phyloP scores from a whole-genome alignment of 64 coral and sea anemone genomes.

The Astreopora myriophthalma region DNA sequence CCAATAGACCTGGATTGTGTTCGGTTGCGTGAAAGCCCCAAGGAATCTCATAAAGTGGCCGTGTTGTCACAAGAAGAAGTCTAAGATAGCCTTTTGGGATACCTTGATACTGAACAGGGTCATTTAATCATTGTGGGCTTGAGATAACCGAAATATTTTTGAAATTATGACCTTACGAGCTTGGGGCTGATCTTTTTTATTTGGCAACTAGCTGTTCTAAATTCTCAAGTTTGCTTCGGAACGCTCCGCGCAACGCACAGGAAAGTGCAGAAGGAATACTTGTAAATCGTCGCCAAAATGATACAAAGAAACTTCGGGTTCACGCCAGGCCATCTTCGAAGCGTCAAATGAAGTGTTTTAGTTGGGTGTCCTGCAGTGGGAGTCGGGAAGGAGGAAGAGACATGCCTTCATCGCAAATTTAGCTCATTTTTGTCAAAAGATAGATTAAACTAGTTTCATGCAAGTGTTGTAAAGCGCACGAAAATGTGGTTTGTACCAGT shows the following conservation, averaged over 20 bases:
- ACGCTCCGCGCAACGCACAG: background rate
- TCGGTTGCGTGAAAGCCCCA: background rate
- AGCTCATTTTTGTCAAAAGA: background rate
- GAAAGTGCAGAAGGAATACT: background rate
- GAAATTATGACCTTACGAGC: background rate
- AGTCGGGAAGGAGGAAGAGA: no score
- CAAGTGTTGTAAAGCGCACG: background rate
- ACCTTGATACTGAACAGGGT: background rate
- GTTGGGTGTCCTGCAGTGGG: no score
- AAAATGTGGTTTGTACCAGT: background rate
- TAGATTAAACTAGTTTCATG: background rate
- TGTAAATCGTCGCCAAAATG: background rate
- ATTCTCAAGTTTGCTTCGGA: no score
- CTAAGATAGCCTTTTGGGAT: background rate
- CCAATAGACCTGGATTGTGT: background rate
- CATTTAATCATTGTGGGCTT: background rate
- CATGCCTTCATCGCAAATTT: background rate
- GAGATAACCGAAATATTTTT: background rate
- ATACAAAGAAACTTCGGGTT: background rate
- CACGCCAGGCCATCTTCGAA: no score
- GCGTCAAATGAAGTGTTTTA: no score
- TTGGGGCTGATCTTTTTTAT: background rate
- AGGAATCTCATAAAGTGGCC: conserved; percentile 4
- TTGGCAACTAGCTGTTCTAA: background rate
- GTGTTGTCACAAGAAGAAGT: background rate